Base-by-base conservation (phyloP, 2,797 vertebrate genomes). In the Vipera ursinii region DNA sequence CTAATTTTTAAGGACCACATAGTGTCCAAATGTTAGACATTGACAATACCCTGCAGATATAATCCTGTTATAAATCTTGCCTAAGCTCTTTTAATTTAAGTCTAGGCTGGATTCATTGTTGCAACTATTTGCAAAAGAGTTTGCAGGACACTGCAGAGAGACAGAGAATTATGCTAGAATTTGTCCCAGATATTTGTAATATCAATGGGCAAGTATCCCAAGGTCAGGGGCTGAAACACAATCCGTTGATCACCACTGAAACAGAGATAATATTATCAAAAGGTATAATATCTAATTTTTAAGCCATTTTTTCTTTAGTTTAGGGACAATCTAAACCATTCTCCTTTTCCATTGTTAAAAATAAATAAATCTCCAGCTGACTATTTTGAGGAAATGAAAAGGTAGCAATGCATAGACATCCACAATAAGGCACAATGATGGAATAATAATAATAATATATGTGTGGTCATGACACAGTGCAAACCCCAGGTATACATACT, bases 31-130 rank as follows among this genome's bases (percentile, higher is more conserved):
- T 94, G 94, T 92, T 86, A 92, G 38, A 73, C 6, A 2, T 28
- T 26, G 90, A 93, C 90, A 91, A 93, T 91, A 94, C 93, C 94
- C 95, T 86, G 93, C 2, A 5, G 94, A 90, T 94, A 57, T 95
- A 94, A 96, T 95, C 94, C 93, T 88, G 60, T 92, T 91, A 90
- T 94, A 95, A 95, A 94, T 95, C 95, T 93, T 48, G 0, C 65
- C 86, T 93, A 95, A 96, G 87, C 92, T 93, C 92, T 92, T 97
- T 94, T 95, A 95, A 96, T 95, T 38, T 38, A 38, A 93, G 92
- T 89, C 14, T 51, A 90, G 89, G 88, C 91, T 53, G 59, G 90
- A 17, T 20, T 61, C 88, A 90, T 91, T 89, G 56, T 44, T 85
- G 90, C 6, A 10, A 61, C 90, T 20, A 17, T 69, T 90, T 85